Conservation (phyloP, 2,113 vertebrate species). For the Telmatochromis sp. region DNA sequence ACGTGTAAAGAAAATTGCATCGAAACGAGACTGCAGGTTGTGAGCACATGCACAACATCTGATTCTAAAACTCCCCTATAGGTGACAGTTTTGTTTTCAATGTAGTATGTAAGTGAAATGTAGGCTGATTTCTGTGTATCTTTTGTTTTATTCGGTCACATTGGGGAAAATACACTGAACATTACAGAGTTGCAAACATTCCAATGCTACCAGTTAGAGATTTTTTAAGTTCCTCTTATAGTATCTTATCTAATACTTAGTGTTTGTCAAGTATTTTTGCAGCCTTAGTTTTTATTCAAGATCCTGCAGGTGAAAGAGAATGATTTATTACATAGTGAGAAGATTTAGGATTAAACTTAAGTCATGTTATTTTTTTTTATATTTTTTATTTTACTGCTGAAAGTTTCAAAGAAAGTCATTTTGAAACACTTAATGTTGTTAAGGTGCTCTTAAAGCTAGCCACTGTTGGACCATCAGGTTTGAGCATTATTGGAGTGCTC, state of each 20-base stretch:
- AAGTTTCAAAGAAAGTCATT: not conserved
- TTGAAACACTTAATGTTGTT: not conserved
- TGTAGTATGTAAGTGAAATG: not conserved
- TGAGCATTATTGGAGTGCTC: not conserved
- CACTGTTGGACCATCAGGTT: not conserved
- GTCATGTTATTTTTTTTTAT: not conserved
- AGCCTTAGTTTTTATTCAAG: not conserved
- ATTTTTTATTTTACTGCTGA: not conserved
- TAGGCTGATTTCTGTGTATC: not conserved
- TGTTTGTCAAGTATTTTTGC: not conserved
- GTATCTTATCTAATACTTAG: no score
- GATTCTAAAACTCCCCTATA: not conserved
- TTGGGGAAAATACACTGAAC: not conserved
- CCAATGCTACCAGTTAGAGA: not conserved
- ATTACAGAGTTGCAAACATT: not conserved
- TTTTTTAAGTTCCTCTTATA: not conserved
- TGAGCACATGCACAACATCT: not conserved
- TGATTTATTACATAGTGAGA: not conserved
- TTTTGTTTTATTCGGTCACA: rapidly evolving
- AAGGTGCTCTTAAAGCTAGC: not conserved
- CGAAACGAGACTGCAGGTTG: rapidly evolving
- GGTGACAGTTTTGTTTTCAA: not conserved
- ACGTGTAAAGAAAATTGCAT: not conserved
- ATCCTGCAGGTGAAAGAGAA: not conserved
- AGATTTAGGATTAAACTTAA: not conserved